These are phyloP conservation scores for Mormyrus proboscirostris DNA, from an alignment of 2,797 vertebrate species.

Conservation along the genomic window DNA sequence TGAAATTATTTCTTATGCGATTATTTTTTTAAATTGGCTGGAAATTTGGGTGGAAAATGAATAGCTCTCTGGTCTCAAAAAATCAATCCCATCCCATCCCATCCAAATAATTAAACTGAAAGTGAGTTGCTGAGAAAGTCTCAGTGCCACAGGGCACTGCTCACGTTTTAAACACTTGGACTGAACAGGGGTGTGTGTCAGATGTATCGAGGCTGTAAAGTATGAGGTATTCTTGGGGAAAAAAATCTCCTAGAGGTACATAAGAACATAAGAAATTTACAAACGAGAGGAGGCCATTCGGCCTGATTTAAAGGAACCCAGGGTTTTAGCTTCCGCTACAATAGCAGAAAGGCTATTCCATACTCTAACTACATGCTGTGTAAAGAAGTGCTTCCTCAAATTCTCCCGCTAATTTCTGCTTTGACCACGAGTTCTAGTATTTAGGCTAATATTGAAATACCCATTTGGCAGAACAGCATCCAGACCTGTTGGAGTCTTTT, in stretches of 20 bases:
- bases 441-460: background rate
- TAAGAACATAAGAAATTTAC: background rate
- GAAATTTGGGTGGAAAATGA: slow-evolving; percentile 20
- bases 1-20: slow-evolving; percentile 22
- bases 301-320: too few species aligned
- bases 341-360: background rate
- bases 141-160: background rate
- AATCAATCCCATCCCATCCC: slow-evolving; percentile 15
- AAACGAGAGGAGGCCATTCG: too few species aligned
- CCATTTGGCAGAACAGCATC: background rate
- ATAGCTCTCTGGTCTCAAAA: slow-evolving; percentile 1
- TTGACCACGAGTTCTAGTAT: background rate
- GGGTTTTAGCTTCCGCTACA: too few species aligned
- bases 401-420: background rate
- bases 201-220: background rate
- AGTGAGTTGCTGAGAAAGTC: slow-evolving; percentile 10
- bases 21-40: slow-evolving; percentile 13
- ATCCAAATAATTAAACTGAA: slow-evolving; percentile 17
- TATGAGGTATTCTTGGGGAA: background rate
- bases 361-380: background rate
- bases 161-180: background rate
- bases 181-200: background rate
- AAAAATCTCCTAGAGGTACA: background rate
- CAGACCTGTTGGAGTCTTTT: background rate
- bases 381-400: background rate